Percentiles rank a stretch among this genome's conserved stretches.
phyloP scores from a whole-genome alignment of 2,113 vertebrate genomes.

The Brachirus orientalis region DNA sequence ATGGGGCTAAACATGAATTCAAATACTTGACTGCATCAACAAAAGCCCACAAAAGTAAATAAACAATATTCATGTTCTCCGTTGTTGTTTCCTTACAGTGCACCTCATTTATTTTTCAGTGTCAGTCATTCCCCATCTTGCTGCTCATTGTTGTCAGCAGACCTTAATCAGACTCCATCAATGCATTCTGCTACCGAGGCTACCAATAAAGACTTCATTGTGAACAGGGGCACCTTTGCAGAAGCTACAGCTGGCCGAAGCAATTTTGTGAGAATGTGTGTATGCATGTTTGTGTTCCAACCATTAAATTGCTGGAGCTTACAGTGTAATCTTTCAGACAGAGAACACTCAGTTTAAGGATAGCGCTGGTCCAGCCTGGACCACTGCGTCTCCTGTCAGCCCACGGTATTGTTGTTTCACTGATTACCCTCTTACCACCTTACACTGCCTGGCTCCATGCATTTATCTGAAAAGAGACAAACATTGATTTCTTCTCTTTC shows the following conservation, averaged over 20 bases:
- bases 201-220: conserved; percentile 34
- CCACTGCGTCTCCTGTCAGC: conserved; percentile 68
- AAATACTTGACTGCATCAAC: conserved; percentile 1
- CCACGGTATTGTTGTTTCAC: conserved; percentile 71
- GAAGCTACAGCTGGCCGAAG: conserved; percentile 37
- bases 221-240: conserved; percentile 35
- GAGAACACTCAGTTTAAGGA: conserved; percentile 72
- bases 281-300: conserved; percentile 38
- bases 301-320: conserved; percentile 69
- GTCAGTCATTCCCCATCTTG: conserved; percentile 52
- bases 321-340: conserved; percentile 72
- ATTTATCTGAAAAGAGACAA: conserved; percentile 71
- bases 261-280: conserved; percentile 13
- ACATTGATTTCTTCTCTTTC: conserved; percentile 72
- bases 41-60: conserved; percentile 5
- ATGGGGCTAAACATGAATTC: not conserved
- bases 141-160: conserved; percentile 51
- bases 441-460: conserved; percentile 46
- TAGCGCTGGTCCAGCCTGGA: conserved; percentile 66
- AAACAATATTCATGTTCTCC: conserved; percentile 15
- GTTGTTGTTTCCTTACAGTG: conserved; percentile 9
- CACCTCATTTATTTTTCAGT: conserved; percentile 45
- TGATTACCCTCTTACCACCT: conserved; percentile 71
- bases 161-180: conserved; percentile 65
- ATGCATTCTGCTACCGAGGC: conserved; percentile 26